Conservation (phyloP, 2,797 vertebrate species). For the Dipus sagitta region DNA sequence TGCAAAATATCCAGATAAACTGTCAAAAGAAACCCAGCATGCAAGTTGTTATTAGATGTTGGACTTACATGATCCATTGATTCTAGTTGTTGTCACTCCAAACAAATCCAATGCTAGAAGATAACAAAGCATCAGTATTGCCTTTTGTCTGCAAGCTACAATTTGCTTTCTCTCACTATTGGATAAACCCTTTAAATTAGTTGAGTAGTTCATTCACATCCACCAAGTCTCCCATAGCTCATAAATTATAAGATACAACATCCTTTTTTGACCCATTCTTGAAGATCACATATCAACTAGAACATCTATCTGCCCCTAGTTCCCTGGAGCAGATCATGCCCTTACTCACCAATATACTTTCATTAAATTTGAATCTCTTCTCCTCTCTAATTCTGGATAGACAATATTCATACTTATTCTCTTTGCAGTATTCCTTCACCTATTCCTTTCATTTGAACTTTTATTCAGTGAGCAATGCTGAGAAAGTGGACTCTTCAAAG, state of each 20-base stretch:
- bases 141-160: background rate
- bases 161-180: background rate
- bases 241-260: background rate
- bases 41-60: background rate
- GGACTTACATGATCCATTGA: background rate
- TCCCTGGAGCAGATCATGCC: background rate
- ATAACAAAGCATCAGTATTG: background rate
- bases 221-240: background rate
- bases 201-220: background rate
- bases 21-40: background rate
- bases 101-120: background rate
- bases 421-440: background rate
- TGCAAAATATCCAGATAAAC: background rate
- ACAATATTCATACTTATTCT: background rate
- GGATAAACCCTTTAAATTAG: background rate
- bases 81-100: background rate
- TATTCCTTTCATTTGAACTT: slow-evolving; percentile 12
- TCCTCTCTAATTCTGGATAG: background rate
- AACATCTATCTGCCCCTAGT: background rate
- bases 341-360: background rate
- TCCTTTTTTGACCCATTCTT: background rate
- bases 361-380: background rate
- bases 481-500: background rate
- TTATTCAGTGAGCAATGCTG: background rate
- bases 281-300: background rate